phyloP scores from a whole-genome alignment of 2,888 invertebrate species.

The Drosophila prostipennis region DNA sequence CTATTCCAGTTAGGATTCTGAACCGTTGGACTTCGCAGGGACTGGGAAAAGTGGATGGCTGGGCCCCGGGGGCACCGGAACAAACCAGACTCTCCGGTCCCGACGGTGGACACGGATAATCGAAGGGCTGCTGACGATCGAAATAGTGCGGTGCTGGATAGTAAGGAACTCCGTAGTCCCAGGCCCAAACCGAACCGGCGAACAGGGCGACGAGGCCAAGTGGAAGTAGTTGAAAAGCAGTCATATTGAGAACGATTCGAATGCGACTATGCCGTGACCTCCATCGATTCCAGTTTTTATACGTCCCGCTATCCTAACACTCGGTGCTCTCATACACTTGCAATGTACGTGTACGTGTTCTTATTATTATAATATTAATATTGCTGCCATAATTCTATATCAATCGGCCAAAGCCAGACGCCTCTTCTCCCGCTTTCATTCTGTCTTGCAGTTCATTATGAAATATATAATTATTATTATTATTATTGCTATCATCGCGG shows the following conservation, averaged over 20 bases:
- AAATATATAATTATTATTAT: conserved; percentile 15
- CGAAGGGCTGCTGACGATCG: background rate
- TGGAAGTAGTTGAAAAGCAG: background rate
- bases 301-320: conserved; percentile 16
- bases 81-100: conserved; percentile 18
- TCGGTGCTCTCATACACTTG: conserved; percentile 35
- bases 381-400: background rate
- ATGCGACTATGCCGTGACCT: conserved; percentile 41
- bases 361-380: conserved; percentile 14
- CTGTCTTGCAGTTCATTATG: conserved; percentile 22
- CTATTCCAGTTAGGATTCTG: conserved; percentile 10
- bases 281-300: conserved; percentile 29
- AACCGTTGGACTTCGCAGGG: conserved; percentile 36
- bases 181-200: conserved; percentile 11
- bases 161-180: conserved; percentile 22
- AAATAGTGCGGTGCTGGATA: conserved; percentile 25
- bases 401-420: conserved; percentile 1
- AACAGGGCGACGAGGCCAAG: conserved; percentile 10
- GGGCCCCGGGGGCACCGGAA: conserved; percentile 17
- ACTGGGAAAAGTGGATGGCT: conserved; percentile 30
- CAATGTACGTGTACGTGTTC: conserved; percentile 40
- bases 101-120: conserved; percentile 18
- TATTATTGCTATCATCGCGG: background rate
- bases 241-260: conserved; percentile 39
- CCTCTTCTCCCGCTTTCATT: conserved; percentile 14